These are phyloP conservation scores for Hetaerina titia DNA, from an alignment of 2,888 invertebrate species.

Conservation along the genomic window DNA sequence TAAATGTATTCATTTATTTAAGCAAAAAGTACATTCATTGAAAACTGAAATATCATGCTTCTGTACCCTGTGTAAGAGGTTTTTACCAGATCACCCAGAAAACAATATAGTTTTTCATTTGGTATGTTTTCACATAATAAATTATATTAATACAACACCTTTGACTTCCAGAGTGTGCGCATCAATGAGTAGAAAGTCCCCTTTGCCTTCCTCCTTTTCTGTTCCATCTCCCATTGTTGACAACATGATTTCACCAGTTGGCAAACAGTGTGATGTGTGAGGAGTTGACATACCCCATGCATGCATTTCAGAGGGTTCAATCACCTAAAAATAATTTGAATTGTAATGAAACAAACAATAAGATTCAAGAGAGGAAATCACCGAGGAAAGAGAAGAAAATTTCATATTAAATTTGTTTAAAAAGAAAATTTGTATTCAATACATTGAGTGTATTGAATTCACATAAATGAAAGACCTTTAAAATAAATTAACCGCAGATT, in stretches of 20 bases:
- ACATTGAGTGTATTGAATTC: no score
- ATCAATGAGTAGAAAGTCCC: conserved; percentile 93
- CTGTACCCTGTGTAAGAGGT: no score
- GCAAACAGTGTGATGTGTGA: conserved; percentile 96
- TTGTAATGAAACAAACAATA: no score
- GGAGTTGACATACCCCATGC: conserved; percentile 89
- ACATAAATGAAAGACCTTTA: no score
- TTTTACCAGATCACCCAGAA: no score
- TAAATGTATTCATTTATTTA: neutral
- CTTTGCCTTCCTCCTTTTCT: conserved; percentile 91
- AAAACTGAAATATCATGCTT: neutral
- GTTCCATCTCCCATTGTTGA: conserved; percentile 94
- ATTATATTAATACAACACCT: conserved; percentile 77
- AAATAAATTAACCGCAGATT: no score
- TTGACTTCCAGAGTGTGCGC: conserved; percentile 87
- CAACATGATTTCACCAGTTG: conserved; percentile 96
- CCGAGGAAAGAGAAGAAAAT: no score
- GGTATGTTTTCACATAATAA: neutral
- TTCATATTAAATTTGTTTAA: no score
- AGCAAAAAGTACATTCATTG: neutral
- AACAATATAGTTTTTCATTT: neutral
- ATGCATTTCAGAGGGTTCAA: conserved; percentile 89
- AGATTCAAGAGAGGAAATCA: no score
- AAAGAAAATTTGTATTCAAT: no score
- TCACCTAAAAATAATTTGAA: conserved; percentile 79